Percentiles rank a stretch among this genome's conserved stretches.
phyloP scores from a whole-genome alignment of 1,140 invertebrate species.

The Euglossa dilemma region DNA sequence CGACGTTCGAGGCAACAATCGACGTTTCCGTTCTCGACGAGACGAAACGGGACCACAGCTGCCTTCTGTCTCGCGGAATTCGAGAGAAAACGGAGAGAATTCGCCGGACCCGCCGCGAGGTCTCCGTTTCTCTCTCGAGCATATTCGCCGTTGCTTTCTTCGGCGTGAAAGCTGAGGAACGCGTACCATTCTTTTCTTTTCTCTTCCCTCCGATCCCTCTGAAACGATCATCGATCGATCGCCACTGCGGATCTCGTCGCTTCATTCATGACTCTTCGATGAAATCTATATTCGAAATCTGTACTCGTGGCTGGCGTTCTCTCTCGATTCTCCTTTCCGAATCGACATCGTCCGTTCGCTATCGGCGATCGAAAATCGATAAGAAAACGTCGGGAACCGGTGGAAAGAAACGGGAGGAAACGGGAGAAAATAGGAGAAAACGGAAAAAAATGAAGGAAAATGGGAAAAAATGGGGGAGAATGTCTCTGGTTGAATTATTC shows the following conservation, averaged over 20 bases:
- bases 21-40: no score
- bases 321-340: neutral
- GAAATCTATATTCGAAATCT: neutral
- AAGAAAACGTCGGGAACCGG: no score
- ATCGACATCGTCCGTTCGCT: neutral
- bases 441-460: no score
- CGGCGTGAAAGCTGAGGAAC: neutral
- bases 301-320: neutral
- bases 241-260: neutral
- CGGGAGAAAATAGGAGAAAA: neutral
- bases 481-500: neutral
- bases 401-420: no score
- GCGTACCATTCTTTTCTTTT: neutral
- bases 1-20: neutral
- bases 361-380: neutral
- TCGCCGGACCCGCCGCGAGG: neutral
- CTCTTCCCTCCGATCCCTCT: neutral
- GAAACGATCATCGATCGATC: constrained; percentile 19
- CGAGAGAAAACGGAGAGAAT: neutral
- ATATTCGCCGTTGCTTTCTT: neutral
- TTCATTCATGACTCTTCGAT: neutral
- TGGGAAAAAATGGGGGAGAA: neutral
- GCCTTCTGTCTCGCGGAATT: neutral
- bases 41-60: neutral
- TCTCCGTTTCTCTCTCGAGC: neutral